Percentiles rank a stretch among this genome's conserved stretches.
These are phyloP conservation scores for Mactra quadrangularis DNA, from an alignment of 1,140 invertebrate genomes.

Conservation along the genomic window DNA sequence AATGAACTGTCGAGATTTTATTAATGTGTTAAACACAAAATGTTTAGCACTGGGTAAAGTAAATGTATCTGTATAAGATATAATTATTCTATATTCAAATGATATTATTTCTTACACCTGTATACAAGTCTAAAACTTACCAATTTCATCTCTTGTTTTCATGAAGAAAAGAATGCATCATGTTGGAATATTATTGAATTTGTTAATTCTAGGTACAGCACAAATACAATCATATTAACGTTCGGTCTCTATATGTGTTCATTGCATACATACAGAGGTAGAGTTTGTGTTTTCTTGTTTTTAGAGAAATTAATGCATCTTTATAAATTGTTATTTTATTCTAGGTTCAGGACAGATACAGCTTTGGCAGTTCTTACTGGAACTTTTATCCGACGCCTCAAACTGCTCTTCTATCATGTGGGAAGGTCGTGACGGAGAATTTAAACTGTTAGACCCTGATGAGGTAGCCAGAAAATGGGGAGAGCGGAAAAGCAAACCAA, in stretches of 20 bases:
- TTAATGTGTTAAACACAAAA: too few relatives aligned
- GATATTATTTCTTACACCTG: too few relatives aligned
- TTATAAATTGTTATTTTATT: slow-evolving; percentile 5
- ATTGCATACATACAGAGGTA: neutral
- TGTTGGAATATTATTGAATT: neutral
- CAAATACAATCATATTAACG: too few relatives aligned
- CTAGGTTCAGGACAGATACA: slow-evolving; percentile 97
- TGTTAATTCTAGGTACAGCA: neutral
- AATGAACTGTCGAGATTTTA: too few relatives aligned
- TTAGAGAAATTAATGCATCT: neutral
- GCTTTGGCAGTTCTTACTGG: slow-evolving; percentile 99
- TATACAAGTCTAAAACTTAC: too few relatives aligned
- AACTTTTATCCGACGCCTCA: slow-evolving; percentile 93
- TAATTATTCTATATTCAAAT: too few relatives aligned
- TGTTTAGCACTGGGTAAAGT: too few relatives aligned
- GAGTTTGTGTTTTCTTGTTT: too few relatives aligned
- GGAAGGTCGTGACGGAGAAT: slow-evolving; percentile 98
- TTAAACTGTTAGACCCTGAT: slow-evolving; percentile 98
- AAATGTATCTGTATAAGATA: too few relatives aligned
- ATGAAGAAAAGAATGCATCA: too few relatives aligned
- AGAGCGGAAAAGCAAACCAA: slow-evolving; percentile 98
- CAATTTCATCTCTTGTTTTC: too few relatives aligned
- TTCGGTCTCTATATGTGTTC: neutral
- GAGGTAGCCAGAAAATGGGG: slow-evolving; percentile 99
- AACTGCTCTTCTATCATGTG: slow-evolving; percentile 96